phyloP scores from a whole-genome alignment of 2,113 vertebrate species.

The Peromyscus leucopus region DNA sequence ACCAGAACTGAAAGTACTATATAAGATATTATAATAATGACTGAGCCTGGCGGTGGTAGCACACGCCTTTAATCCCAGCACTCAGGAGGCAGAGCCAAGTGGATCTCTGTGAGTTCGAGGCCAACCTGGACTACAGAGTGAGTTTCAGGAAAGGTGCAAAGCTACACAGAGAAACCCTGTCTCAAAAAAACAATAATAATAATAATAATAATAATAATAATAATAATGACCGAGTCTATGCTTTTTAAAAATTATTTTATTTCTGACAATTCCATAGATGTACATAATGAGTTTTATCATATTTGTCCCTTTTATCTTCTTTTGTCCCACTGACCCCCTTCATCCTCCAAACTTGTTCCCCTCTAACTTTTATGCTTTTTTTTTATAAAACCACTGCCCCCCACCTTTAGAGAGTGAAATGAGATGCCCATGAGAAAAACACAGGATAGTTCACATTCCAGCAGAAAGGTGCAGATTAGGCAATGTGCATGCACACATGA shows the following conservation, averaged over 20 bases:
- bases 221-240: not conserved
- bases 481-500: not conserved
- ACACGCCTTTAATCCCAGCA: no score
- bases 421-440: not conserved
- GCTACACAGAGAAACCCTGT: no score
- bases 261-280: not conserved
- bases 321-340: not conserved
- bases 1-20: not conserved
- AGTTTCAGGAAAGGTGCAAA: no score
- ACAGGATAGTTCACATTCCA: not conserved
- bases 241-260: not conserved
- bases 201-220: not conserved
- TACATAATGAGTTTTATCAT: not conserved
- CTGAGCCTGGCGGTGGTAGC: not conserved
- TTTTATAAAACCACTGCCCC: not conserved
- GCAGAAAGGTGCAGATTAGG: not conserved
- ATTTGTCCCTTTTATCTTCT: not conserved
- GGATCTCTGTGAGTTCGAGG: no score
- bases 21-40: not conserved
- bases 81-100: no score
- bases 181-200: no score
- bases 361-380: not conserved
- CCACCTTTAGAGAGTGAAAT: not conserved
- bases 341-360: not conserved
- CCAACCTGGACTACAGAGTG: no score